These are phyloP conservation scores for Cremastobaeus sp. DNA, from an alignment of 2,888 invertebrate genomes.

Conservation along the genomic window DNA sequence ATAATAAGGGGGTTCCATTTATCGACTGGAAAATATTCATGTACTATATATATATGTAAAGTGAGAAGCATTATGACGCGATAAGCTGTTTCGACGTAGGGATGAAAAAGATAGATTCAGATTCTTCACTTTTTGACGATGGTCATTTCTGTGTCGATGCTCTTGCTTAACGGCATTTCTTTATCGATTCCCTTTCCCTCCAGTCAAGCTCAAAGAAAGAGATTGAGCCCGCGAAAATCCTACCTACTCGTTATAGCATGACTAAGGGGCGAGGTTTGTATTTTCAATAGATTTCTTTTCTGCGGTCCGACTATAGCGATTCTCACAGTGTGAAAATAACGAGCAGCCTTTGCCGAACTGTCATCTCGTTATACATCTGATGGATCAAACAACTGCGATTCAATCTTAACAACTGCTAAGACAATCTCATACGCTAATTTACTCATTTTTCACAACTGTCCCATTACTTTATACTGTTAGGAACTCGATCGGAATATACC, in stretches of 20 bases:
- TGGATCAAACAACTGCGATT: constrained; percentile 53
- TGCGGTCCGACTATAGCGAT: constrained; percentile 67
- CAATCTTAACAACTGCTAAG: constrained; percentile 45
- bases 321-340: constrained; percentile 75
- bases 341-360: constrained; percentile 67
- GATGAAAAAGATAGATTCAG: constrained; percentile 55
- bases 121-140: constrained; percentile 53
- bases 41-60: constrained; percentile 50
- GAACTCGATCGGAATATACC: too few species aligned
- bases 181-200: constrained; percentile 57
- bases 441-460: too few species aligned
- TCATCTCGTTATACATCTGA: constrained; percentile 70
- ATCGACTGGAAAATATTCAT: too few species aligned
- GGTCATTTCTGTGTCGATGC: constrained; percentile 61
- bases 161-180: constrained; percentile 50
- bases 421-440: constrained; percentile 33
- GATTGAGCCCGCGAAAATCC: constrained; percentile 68
- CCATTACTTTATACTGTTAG: too few species aligned
- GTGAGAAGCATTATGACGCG: constrained; percentile 39
- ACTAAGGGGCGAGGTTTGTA: constrained; percentile 63
- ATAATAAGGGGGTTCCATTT: too few species aligned
- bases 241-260: constrained; percentile 73
- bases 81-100: constrained; percentile 45
- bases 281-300: constrained; percentile 69
- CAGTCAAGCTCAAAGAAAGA: constrained; percentile 63